Base-by-base conservation (phyloP, 2,888 invertebrate species). In the Melipona beecheii region DNA sequence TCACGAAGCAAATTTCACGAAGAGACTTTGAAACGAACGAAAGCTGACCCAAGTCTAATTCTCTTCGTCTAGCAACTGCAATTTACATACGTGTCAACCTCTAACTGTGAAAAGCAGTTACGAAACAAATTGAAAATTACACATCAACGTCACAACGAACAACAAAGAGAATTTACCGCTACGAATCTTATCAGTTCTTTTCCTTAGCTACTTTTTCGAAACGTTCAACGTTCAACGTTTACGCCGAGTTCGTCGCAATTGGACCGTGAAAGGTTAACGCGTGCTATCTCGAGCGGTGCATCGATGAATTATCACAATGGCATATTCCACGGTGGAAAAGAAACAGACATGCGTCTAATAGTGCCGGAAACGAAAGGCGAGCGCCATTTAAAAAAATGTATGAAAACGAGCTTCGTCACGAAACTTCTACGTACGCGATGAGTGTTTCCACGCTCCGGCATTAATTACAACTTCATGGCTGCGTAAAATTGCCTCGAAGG, bases 401-500 rank as follows among this genome's bases (percentile, higher is more conserved):
- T 56, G 49, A 5, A 54, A 62, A 36, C 31, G 17, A 24, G 36
- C 27, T 68, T 52, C 56, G 36, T 79, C 68, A 75, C 50, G 56
- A 54, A 24, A 9, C 43, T 43, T 43, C 36, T 31, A 31, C 27
- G 9, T 21, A 2, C 56, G 49, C 13, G 19, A 50, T 27, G 50
- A 54, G 50, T 43, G 81, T 52, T 65, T 62, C 50, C 56, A 17
- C n/a, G 31, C 70, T 27, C 27, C 24, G 21, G 79, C 62, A 64
- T 81, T 81, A 81, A 81, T 81, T 81, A 81, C 69, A 50, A 69
- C 50, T 69, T 81, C 81, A 52, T 27, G 50, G 74, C 74, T 68
- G 81, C 62, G 76, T 82, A 72, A 81, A 82, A 83, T 83, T 83
- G 82, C 70, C 11, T 31, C 17, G 49, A 52, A 27, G 27, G 71